Evolutionary conservation across 2,888 invertebrate species (phyloP).

Genomic region (Cyaniris semiargus): DNA sequence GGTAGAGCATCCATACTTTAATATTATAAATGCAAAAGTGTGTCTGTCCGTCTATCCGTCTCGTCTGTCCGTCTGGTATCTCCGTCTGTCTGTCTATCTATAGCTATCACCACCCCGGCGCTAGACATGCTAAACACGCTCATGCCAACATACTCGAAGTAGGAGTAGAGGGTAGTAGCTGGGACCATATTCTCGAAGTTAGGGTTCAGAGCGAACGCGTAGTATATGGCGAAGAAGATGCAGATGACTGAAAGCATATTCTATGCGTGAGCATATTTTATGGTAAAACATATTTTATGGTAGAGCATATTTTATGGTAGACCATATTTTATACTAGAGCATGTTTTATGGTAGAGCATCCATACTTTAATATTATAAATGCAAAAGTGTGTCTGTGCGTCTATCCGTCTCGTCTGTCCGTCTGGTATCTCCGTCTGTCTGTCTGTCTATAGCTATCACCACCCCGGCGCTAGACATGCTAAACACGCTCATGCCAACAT

Average conservation of each 20-base stretch:
- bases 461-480: constrained; percentile 74
- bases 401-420: too few relatives aligned
- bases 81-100: constrained; percentile 45
- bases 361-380: too few relatives aligned
- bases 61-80: too few relatives aligned
- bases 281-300: background rate
- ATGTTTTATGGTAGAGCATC: too few relatives aligned
- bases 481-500: constrained; percentile 78
- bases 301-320: too few relatives aligned
- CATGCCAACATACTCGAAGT: constrained; percentile 72
- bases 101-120: constrained; percentile 58
- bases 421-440: too few relatives aligned
- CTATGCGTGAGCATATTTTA: background rate
- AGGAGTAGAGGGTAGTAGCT: constrained; percentile 37
- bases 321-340: too few relatives aligned
- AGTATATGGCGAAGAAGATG: constrained; percentile 49
- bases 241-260: constrained; percentile 52
- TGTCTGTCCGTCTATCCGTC: too few relatives aligned
- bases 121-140: constrained; percentile 79
- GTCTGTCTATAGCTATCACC: constrained; percentile 55
- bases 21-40: too few relatives aligned
- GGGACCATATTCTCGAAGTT: constrained; percentile 44
- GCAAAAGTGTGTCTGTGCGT: too few relatives aligned
- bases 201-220: constrained; percentile 52
- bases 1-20: too few relatives aligned